Base-by-base conservation (phyloP, 1,140 invertebrate species). In the Lepeophtheirus salmonis region DNA sequence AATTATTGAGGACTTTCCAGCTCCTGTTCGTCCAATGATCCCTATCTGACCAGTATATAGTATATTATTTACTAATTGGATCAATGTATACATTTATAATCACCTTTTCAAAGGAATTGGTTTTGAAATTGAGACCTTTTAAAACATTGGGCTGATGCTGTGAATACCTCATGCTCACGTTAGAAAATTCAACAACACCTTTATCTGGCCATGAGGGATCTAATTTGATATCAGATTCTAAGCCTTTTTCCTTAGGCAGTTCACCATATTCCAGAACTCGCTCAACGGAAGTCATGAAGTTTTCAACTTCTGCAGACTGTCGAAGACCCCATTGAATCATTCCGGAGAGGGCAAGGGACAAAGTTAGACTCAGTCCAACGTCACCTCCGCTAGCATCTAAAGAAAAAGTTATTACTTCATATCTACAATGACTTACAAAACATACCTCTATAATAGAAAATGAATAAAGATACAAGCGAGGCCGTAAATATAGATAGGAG, bases 321-420 rank as follows among this genome's bases (percentile, higher is more conserved):
- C 81, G 74, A 60, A 90, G 82, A 1, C 83, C 85, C 80, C 82
- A 89, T 67, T 89, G 86, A 57, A 88, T 81, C 73, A 84, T 80
- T 1, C 82, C 81, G 18, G 81, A 81, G 52, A 91, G 70, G 0
- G 79, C 75, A 41, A 88, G 80, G 1, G 79, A 79, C 67, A 88
- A 86, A 0, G 84, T 82, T 56, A 90, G 80, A 0, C 83, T 80
- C 50, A 91, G 66, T 16, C 86, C 87, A 3, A 88, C 84, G 63
- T 82, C 75, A 0, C 83, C 83, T 13, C 78, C 81, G 12, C 75
- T 64, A 68, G 68, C 71, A 41, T 41, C 30, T 41, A n/a, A 41
- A n/a, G n/a, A n/a, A n/a, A 41, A 41, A n/a, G 30, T 10, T 41
- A 6, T 41, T 41, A n/a, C 6, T n/a, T 41, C n/a, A n/a, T 41